Evolutionary conservation across 2,888 invertebrate genomes (phyloP), one percentile per base, ranked within the genome.

Genomic region (Phalangium opilio): DNA sequence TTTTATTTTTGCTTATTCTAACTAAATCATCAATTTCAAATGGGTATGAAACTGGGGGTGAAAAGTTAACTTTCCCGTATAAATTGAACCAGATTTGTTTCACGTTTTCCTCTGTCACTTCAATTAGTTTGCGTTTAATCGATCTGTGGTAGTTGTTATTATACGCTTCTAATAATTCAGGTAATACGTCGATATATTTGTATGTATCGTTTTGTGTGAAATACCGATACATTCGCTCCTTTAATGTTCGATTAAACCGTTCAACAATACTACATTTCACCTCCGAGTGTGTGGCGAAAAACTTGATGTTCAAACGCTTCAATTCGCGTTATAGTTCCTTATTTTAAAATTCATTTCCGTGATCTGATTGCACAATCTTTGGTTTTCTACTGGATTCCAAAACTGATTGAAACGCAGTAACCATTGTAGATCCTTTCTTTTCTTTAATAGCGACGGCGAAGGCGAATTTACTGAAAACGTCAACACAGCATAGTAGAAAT

Each of bases 261-360:
- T 64, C 62, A 2, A 59, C 57, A 3, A 62, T 49, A 1, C 54
- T 51, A 1, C 59, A 58, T 51, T 64, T 64, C 3, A 57, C 55
- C 32, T 59, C 51, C 48, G 59, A 57, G 11, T 55, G 49, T 1
- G 60, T 57, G 2, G 54, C 56, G 35, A 59, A 58, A 51, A 55
- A 59, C 32, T 52, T 20, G 3, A 55, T 41, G 8, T 54, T 45
- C 17, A 57, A 49, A 12, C 49, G 18, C 18, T 48, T 50, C 32
- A 55, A 41, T 41, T 55, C 50, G 15, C 33, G 41, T 44, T 46
- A 15, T 38, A 57, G 45, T 11, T 3, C 14, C 12, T 17, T n/a
- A 43, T 59, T 59, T 19, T 43, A 34, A 53, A 60, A 60, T 43
- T 59, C 58, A 8, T 20, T 50, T 17, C 55, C 56, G 43, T 52